These are phyloP conservation scores for Emydocephalus ijimae DNA, from an alignment of 2,113 vertebrate genomes.

Conservation along the genomic window DNA sequence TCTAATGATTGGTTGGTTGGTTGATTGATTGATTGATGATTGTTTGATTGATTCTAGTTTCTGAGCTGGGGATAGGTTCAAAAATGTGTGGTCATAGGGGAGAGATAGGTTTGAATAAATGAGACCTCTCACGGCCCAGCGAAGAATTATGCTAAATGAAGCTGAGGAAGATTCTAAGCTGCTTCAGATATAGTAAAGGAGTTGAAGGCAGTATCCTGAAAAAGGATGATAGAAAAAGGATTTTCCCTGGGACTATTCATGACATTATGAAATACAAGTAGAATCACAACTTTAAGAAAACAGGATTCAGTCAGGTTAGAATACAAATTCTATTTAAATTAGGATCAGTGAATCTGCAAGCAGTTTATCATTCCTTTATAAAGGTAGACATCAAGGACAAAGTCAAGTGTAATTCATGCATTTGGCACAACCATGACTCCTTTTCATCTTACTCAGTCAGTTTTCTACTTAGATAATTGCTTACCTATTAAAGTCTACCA, in stretches of 20 bases:
- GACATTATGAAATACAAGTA: neutral
- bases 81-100: neutral
- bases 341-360: neutral
- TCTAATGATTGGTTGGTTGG: too few species aligned
- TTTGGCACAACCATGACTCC: neutral
- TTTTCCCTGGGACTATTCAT: neutral
- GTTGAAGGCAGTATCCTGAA: neutral
- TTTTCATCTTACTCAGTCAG: neutral
- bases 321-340: neutral
- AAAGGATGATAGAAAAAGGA: neutral
- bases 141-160: neutral
- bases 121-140: neutral
- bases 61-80: neutral
- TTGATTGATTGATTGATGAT: too few species aligned
- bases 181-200: neutral
- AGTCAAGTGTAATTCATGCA: slow-evolving; percentile 6
- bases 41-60: neutral
- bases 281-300: neutral
- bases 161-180: neutral
- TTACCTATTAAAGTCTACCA: neutral
- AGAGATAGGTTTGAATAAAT: neutral
- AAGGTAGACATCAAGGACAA: neutral
- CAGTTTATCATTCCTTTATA: neutral
- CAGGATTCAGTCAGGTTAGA: neutral
- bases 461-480: slow-evolving; percentile 12